Percentiles rank a stretch among this genome's conserved stretches.
Evolutionary conservation across 2,797 vertebrate genomes (phyloP).

Genomic region (Aldrovandia affinis): DNA sequence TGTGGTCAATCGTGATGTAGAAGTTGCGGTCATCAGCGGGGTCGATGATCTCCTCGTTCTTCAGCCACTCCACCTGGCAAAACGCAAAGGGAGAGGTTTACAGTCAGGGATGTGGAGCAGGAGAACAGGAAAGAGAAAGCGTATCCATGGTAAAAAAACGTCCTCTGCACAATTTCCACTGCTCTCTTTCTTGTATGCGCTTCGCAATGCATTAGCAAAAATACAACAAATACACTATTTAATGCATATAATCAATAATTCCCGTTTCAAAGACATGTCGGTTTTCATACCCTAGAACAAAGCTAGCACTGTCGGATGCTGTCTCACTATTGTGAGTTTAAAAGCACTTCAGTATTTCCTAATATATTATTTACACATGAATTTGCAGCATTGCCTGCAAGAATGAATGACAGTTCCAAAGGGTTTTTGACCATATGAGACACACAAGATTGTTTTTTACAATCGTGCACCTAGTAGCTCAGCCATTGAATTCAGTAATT

Average conservation of each 20-base stretch:
- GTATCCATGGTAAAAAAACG: constrained; percentile 73
- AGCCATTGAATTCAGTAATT: constrained; percentile 6
- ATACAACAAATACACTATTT: background rate
- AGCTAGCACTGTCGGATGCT: background rate
- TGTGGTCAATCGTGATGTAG: constrained; percentile 96
- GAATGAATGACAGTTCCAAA: background rate
- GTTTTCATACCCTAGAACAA: constrained; percentile 9
- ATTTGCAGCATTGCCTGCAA: background rate
- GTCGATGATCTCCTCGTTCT: constrained; percentile 93
- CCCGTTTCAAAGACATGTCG: background rate
- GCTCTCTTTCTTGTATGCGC: constrained; percentile 37
- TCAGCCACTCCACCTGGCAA: constrained; percentile 91
- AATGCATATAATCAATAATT: background rate
- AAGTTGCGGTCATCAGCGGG: constrained; percentile 92
- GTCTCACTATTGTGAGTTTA: background rate
- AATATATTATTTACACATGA: background rate
- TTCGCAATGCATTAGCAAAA: background rate
- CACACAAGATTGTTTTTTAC: background rate
- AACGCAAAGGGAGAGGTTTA: background rate
- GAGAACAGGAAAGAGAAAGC: constrained; percentile 1
- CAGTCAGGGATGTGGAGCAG: background rate
- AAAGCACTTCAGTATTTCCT: constrained; percentile 7
- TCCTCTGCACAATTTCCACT: constrained; percentile 70
- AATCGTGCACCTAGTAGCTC: background rate
- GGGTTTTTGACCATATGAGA: constrained; percentile 3